Percentiles rank a stretch among this genome's conserved stretches.
These are phyloP conservation scores for Noctua janthina DNA, from an alignment of 2,888 invertebrate genomes.

Conservation along the genomic window DNA sequence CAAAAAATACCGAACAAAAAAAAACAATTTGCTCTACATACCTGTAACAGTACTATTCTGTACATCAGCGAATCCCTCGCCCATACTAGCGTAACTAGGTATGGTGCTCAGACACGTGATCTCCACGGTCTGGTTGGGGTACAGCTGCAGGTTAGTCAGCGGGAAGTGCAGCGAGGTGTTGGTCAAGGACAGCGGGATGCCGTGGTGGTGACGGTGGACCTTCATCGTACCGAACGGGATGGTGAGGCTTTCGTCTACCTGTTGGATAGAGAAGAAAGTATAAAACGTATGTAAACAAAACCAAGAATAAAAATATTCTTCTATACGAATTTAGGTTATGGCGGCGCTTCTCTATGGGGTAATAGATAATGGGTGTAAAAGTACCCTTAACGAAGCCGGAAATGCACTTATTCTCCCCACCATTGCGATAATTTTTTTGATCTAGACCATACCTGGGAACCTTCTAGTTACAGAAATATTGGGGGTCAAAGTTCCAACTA, in stretches of 20 bases:
- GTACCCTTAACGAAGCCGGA: too few relatives aligned
- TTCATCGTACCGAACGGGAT: conserved; percentile 84
- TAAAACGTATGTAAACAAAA: not conserved
- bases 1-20: not conserved
- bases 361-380: too few relatives aligned
- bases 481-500: too few relatives aligned
- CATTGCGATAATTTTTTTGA: too few relatives aligned
- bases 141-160: conserved; percentile 92
- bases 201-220: conserved; percentile 84
- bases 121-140: conserved; percentile 92
- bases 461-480: too few relatives aligned
- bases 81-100: conserved; percentile 92
- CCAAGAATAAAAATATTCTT: not conserved
- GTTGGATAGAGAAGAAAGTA: conserved; percentile 13
- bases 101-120: conserved; percentile 95
- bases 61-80: conserved; percentile 93
- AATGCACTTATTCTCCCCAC: too few relatives aligned
- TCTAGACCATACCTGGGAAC: too few relatives aligned
- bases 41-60: conserved; percentile 93
- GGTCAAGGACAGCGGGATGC: conserved; percentile 82
- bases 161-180: conserved; percentile 91
- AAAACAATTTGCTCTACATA: conserved; percentile 79
- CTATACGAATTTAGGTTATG: not conserved
- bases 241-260: conserved; percentile 87
- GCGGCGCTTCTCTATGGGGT: not conserved